Percentiles rank a stretch among this genome's conserved stretches.
Conservation (phyloP, 2,113 vertebrate species). For the Podilymbus podiceps region DNA sequence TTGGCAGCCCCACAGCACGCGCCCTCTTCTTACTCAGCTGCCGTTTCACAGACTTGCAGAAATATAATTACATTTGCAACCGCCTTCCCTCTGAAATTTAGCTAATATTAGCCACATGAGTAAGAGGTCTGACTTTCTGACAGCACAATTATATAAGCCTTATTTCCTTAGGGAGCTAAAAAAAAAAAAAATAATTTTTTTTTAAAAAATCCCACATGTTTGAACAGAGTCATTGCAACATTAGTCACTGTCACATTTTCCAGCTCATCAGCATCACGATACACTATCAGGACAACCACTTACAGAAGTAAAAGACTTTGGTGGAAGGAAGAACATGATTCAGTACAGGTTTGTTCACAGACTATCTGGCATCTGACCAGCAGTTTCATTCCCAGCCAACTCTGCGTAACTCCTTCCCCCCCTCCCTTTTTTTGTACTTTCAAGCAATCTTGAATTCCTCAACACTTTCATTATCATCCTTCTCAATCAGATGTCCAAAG, state of each 20-base stretch:
- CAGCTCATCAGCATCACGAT: neutral
- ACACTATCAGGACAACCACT: neutral
- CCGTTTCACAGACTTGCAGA: neutral
- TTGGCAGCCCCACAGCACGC: fast-evolving
- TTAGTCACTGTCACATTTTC: conserved; percentile 3
- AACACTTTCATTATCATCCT: neutral
- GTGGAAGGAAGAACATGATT: neutral
- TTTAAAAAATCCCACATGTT: neutral
- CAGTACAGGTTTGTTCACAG: neutral
- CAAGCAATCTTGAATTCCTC: neutral
- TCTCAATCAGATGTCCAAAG: neutral
- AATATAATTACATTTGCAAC: neutral
- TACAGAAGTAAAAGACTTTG: neutral
- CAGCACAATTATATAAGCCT: neutral
- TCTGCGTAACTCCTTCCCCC: neutral
- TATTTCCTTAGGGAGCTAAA: neutral
- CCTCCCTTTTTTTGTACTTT: neutral
- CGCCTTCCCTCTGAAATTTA: neutral
- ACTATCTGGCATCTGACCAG: neutral
- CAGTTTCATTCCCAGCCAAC: neutral
- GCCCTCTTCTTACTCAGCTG: neutral
- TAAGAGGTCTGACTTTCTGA: neutral
- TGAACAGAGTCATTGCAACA: neutral
- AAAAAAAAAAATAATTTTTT: no score
- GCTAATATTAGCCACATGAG: neutral